These are phyloP conservation scores for Bostrychus sinensis DNA, from an alignment of 2,113 vertebrate species.

Conservation along the genomic window DNA sequence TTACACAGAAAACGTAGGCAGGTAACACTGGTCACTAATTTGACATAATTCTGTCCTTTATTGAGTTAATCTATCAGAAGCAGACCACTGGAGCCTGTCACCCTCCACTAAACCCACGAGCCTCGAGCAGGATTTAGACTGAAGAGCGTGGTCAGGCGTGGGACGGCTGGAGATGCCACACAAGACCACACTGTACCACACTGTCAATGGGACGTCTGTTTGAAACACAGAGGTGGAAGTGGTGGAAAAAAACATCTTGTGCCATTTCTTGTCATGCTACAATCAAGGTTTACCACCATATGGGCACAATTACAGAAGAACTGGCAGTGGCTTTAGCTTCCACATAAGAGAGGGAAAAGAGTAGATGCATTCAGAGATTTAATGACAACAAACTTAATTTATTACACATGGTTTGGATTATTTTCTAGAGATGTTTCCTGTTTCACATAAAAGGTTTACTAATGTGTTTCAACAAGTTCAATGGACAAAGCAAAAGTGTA, in stretches of 20 bases:
- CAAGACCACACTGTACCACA: constrained; percentile 3
- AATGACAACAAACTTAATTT: constrained; percentile 45
- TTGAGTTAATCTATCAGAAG: constrained; percentile 5
- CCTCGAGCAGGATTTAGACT: neutral
- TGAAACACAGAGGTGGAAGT: constrained; percentile 1
- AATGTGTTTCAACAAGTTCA: constrained; percentile 3
- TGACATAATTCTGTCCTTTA: constrained; percentile 7
- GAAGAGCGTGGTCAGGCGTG: constrained; percentile 10
- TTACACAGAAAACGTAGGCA: neutral
- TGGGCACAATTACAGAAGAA: constrained; percentile 29
- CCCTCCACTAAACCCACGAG: constrained; percentile 8
- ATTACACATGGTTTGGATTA: constrained; percentile 2
- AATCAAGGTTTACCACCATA: constrained; percentile 35
- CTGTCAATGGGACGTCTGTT: constrained; percentile 40
- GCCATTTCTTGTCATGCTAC: constrained; percentile 18
- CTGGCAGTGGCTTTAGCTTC: constrained; percentile 6
- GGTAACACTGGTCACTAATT: neutral
- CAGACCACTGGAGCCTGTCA: constrained; percentile 5
- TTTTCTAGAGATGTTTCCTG: too few species aligned
- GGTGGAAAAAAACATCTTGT: constrained; percentile 26
- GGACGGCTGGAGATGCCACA: constrained; percentile 2
- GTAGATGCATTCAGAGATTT: constrained; percentile 6
- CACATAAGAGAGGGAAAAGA: neutral
- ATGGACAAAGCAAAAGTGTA: neutral
- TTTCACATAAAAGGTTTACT: too few species aligned